A percentile compares a stretch with the other conserved stretches of the same genome.
Evolutionary conservation across 2,888 invertebrate genomes (phyloP).

Genomic region (Gandaritis pyraliata): DNA sequence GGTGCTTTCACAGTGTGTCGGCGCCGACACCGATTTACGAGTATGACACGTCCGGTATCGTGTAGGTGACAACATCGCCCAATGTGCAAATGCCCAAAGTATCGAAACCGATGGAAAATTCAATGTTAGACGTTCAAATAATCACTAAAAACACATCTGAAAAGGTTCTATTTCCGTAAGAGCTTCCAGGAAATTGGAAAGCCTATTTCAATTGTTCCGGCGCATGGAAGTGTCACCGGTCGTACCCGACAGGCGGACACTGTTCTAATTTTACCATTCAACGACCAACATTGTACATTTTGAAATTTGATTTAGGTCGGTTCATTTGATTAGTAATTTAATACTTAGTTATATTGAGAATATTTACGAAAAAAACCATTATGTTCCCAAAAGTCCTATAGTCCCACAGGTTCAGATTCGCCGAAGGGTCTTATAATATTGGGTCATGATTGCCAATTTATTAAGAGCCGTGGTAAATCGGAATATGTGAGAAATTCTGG

Average conservation of each 20-base stretch:
- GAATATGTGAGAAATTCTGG: too few relatives aligned
- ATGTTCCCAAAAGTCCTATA: neutral
- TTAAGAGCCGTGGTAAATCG: too few relatives aligned
- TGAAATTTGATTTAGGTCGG: conserved; percentile 14
- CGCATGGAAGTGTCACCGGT: conserved; percentile 44
- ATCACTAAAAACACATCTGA: conserved; percentile 47
- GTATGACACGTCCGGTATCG: too few relatives aligned
- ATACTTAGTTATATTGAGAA: neutral
- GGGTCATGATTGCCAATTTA: too few relatives aligned
- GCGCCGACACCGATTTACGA: too few relatives aligned
- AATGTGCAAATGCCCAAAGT: neutral
- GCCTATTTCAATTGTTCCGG: conserved; percentile 64
- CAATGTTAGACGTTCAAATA: conserved; percentile 17
- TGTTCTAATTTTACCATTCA: conserved; percentile 49
- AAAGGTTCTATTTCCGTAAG: conserved; percentile 57
- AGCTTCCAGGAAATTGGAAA: conserved; percentile 64
- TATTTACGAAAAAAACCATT: neutral
- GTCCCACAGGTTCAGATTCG: neutral
- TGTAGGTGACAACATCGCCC: too few relatives aligned
- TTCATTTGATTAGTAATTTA: conserved; percentile 13
- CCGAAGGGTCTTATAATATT: too few relatives aligned
- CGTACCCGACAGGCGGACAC: conserved; percentile 34
- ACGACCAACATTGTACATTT: conserved; percentile 13
- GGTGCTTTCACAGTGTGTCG: too few relatives aligned
- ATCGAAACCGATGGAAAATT: neutral